A percentile compares a stretch with the other conserved stretches of the same genome.
These are phyloP conservation scores for Phengaris arion DNA, from an alignment of 2,888 invertebrate genomes.

Conservation along the genomic window DNA sequence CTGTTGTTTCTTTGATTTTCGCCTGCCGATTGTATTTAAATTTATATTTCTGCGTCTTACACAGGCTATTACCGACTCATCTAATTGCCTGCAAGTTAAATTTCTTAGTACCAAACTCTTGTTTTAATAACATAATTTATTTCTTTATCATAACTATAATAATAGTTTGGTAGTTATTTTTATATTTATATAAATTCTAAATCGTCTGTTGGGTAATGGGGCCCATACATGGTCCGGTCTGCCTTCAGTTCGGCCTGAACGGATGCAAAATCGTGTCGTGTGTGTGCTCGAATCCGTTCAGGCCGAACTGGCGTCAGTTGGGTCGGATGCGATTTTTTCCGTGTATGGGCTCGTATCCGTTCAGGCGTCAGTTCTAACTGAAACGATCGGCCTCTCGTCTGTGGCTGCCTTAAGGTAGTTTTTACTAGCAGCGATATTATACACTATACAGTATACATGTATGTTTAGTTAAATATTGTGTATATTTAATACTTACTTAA, in stretches of 20 bases:
- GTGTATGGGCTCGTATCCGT: too few relatives aligned
- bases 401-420: too few relatives aligned
- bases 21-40: conserved; percentile 81
- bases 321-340: too few relatives aligned
- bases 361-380: too few relatives aligned
- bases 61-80: conserved; percentile 85
- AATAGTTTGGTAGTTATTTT: neutral
- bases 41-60: conserved; percentile 78
- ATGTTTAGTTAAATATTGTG: neutral
- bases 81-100: conserved; percentile 75
- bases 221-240: too few relatives aligned
- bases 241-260: too few relatives aligned
- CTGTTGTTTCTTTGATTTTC: conserved; percentile 83
- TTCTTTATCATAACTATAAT: neutral
- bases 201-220: neutral
- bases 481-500: conserved; percentile 58
- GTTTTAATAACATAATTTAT: neutral
- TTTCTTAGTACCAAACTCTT: neutral
- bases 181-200: neutral
- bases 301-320: too few relatives aligned
- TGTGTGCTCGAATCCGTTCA: too few relatives aligned
- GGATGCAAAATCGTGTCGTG: too few relatives aligned
- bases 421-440: too few relatives aligned
- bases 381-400: too few relatives aligned
- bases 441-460: too few relatives aligned